Percentiles rank a stretch among this genome's conserved stretches.
Conservation (phyloP, 2,888 invertebrate species). For the Agrotis segetum region DNA sequence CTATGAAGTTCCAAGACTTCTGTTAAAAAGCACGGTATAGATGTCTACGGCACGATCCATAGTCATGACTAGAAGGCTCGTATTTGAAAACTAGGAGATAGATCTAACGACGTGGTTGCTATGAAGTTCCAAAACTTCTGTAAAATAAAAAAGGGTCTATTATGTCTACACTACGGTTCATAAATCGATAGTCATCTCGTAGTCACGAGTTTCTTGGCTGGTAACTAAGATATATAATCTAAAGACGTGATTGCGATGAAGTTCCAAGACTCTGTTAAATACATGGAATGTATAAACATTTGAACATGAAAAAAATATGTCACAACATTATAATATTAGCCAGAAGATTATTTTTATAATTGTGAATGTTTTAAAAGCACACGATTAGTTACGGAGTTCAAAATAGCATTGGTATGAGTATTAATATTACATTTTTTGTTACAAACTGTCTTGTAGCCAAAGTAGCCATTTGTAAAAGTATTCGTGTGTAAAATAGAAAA, state of each 20-base stretch:
- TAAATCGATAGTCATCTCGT: too few species aligned
- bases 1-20: too few species aligned
- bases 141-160: too few species aligned
- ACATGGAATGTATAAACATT: conserved; percentile 31
- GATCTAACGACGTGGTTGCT: too few species aligned
- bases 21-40: too few species aligned
- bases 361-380: conserved; percentile 32
- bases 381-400: conserved; percentile 31
- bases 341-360: conserved; percentile 34
- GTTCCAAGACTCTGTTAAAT: background rate
- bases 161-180: too few species aligned
- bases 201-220: background rate
- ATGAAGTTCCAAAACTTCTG: too few species aligned
- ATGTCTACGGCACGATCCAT: too few species aligned
- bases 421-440: conserved; percentile 41
- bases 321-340: conserved; percentile 24
- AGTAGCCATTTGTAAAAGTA: conserved; percentile 41
- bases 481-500: conserved; percentile 18
- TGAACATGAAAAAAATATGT: conserved; percentile 37
- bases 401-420: conserved; percentile 28
- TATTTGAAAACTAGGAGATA: too few species aligned
- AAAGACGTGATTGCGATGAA: conserved; percentile 4
- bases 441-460: conserved; percentile 37
- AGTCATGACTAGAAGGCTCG: too few species aligned
- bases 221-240: background rate